Base-by-base conservation (phyloP, 2,797 vertebrate genomes). In the Huso huso region DNA sequence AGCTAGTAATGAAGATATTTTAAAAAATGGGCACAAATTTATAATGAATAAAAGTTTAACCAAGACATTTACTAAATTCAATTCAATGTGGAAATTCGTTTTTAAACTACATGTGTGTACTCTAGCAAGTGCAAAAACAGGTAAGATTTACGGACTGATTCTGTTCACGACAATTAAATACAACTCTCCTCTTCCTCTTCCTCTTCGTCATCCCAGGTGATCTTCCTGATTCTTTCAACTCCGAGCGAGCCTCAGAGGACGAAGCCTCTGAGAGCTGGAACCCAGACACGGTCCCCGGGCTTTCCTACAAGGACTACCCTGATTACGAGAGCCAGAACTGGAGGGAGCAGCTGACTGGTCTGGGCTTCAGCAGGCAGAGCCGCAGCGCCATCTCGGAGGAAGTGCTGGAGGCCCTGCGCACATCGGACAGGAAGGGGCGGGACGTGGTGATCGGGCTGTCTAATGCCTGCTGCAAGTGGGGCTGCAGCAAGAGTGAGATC, bases 401-500 rank as follows among this genome's bases (percentile, higher is more conserved):
- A 49, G 75, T 90, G 12, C 70, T 89, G 66, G 88, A 87, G 71
- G 86, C 83, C 57, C 74, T 91, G 6, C 76, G 79, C 58, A 84
- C 82, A 2, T 74, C 79, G n/a, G 88, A 87, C 8, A 86, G 90
- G 11, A 82, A 84, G 71, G 71, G 80, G 52, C 82, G 88, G 1
- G 92, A 93, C 10, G 82, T 90, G 3, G 83, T 90, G 67, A 78
- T 87, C 0, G 92, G 92, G 48, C 83, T 96, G 62, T 91, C 90
- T 57, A 92, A 87, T 5, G 86, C 84, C n/a, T 94, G 94, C 74
- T 96, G 94, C 82, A 90, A 91, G 64, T 91, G 87, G 91, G 93
- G 93, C 0, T 96, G 93, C 71, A 94, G 89, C 79, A 94, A 92
- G 68, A 89, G 84, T 60, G 90, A 96, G 74, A 92, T 95, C 73